These are phyloP conservation scores for Eriosoma lanigerum DNA, from an alignment of 1,140 invertebrate genomes.

Conservation along the genomic window DNA sequence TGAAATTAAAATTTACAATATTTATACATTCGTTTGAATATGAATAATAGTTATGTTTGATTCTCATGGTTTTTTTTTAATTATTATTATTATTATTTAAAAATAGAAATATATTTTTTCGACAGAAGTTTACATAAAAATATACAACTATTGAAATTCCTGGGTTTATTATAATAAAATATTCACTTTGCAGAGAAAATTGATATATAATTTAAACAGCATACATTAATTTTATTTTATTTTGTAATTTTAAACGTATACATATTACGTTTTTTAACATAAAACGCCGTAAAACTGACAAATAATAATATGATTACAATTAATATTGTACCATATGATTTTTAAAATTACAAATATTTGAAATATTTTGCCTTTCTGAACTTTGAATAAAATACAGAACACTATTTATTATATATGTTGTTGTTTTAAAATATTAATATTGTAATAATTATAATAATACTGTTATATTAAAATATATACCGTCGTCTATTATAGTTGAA, in stretches of 20 bases:
- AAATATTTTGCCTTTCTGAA: no score
- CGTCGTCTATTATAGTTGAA: no score
- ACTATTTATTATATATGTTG: no score
- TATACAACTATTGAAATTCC: constrained; percentile 13
- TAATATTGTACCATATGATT: no score
- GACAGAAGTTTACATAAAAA: neutral
- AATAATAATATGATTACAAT: no score
- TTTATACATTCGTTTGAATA: neutral
- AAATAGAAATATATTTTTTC: neutral
- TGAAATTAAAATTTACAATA: neutral
- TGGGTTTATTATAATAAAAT: neutral
- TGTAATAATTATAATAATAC: no score
- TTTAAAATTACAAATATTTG: no score
- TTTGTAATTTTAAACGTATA: neutral
- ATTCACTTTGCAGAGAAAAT: neutral
- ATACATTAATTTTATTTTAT: neutral
- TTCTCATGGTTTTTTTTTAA: neutral
- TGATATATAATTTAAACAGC: neutral
- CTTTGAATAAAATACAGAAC: no score
- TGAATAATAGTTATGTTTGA: neutral
- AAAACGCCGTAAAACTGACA: no score
- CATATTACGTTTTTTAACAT: no score
- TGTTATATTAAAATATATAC: no score
- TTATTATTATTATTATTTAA: neutral
- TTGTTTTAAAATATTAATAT: no score